A percentile compares a stretch with the other conserved stretches of the same genome.
Evolutionary conservation across 2,888 invertebrate species (phyloP).

Genomic region (Pandemis heparana): DNA sequence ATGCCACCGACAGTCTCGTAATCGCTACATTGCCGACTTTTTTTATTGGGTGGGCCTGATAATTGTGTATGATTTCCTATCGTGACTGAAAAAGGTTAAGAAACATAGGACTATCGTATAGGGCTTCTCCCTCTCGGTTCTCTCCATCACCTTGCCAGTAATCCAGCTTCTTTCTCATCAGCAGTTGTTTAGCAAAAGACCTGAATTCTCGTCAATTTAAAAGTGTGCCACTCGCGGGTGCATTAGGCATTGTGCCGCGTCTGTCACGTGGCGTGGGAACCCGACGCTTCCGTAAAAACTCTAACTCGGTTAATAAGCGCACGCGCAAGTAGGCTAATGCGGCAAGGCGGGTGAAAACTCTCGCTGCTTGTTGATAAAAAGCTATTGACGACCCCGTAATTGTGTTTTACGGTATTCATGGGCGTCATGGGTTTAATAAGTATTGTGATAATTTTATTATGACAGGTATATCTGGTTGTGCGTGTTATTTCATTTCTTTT

Average conservation of each 20-base stretch:
- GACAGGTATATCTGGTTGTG: background rate
- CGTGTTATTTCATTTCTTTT: background rate
- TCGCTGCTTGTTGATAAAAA: conserved; percentile 3
- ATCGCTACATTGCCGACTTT: too few species aligned
- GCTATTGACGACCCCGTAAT: background rate
- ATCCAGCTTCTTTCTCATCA: too few species aligned
- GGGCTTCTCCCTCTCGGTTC: too few species aligned
- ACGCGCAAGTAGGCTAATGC: conserved; percentile 7
- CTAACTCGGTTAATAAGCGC: conserved; percentile 8
- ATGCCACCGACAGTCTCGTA: too few species aligned
- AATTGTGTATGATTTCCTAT: too few species aligned
- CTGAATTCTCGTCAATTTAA: background rate
- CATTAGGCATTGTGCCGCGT: conserved; percentile 39
- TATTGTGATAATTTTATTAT: too few species aligned
- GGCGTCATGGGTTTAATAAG: too few species aligned
- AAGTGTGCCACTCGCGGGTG: conserved; percentile 11
- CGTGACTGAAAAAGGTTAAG: too few species aligned
- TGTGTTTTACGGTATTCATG: background rate
- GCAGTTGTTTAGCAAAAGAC: background rate
- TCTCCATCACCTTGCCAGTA: too few species aligned
- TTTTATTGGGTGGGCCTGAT: too few species aligned
- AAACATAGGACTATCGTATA: too few species aligned
- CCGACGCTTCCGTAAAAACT: conserved; percentile 12
- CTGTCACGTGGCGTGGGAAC: conserved; percentile 13
- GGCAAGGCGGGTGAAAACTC: background rate